Base-by-base conservation (phyloP, 2,797 vertebrate species). In the Lacerta agilis region DNA sequence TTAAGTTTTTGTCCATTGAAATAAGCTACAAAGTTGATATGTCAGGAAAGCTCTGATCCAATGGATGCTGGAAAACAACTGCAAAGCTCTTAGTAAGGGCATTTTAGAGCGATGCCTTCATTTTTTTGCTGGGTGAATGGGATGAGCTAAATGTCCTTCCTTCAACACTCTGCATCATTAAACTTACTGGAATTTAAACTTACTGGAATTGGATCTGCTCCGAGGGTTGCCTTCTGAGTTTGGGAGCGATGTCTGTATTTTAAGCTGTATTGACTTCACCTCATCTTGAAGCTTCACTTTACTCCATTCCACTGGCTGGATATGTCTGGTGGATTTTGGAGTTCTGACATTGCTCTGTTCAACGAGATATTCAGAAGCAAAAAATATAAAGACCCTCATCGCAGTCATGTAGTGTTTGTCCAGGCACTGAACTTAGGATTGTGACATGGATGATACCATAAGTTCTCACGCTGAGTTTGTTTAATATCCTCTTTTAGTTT, bases 291-390 rank as follows among this genome's bases (percentile, higher is more conserved):
- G 96, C 64, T 98, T 98, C 10, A 89, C 90, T 83, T 89, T 88
- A 91, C 96, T 97, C 98, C 98, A 99, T 49, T 88, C 96, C 94
- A 99, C 93, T 4, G 86, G 67, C 88, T 98, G 97, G 94, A 97
- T 94, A 86, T 99, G 97, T 94, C 95, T 98, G 4, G 98, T 98
- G 73, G 85, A 96, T 95, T 97, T 99, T 29, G 98, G 98, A 90
- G 97, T 96, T 96, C 96, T 98, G 38, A 99, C 99, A 58, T 98
- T 98, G 90, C 92, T 98, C 99, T 99, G 94, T 93, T 94, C 77
- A 83, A 94, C 85, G 93, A 90, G 71, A 82, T 23, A 33, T 66
- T 81, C 58, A 27, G 20, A 71, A 81, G 27, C 61, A 6, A 55
- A 67, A 36, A 55, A 67, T 38, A 82, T 3, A 25, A 27, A 69